Percentiles rank a stretch among this genome's conserved stretches.
Conservation (phyloP, 2,113 vertebrate genomes). For the Tympanuchus pallidicinctus region DNA sequence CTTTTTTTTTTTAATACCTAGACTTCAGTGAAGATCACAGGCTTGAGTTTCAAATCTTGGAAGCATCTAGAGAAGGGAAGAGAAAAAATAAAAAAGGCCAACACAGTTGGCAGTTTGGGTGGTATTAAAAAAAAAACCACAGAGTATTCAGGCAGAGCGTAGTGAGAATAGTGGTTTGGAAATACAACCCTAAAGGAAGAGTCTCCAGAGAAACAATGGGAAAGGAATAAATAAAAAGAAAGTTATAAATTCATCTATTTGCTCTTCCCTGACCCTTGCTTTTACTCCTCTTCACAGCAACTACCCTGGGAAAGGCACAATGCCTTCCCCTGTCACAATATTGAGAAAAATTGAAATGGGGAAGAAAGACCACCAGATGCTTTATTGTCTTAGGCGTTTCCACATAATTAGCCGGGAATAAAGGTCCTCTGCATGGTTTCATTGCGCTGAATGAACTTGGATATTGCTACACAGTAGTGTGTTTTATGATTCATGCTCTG, state of each 20-base stretch:
- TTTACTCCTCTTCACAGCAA: slow-evolving; percentile 85
- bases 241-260: slow-evolving; percentile 99
- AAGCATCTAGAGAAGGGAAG: background rate
- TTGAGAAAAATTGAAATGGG: slow-evolving; percentile 92
- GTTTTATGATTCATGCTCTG: slow-evolving; percentile 90
- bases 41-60: slow-evolving; percentile 42
- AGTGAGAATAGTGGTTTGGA: slow-evolving; percentile 87
- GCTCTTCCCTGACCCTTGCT: slow-evolving; percentile 95
- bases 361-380: slow-evolving; percentile 98
- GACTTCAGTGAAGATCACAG: slow-evolving; percentile 1
- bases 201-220: slow-evolving; percentile 85
- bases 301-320: slow-evolving; percentile 90
- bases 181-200: slow-evolving; percentile 82
- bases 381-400: slow-evolving; percentile 99
- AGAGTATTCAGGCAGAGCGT: slow-evolving; percentile 78
- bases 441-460: slow-evolving; percentile 97
- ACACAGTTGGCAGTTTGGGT: slow-evolving; percentile 84
- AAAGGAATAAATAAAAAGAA: slow-evolving; percentile 89
- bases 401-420: slow-evolving; percentile 99
- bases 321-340: slow-evolving; percentile 96
- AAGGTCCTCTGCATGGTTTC: slow-evolving; percentile 91
- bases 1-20: background rate
- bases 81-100: background rate
- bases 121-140: slow-evolving; percentile 75
- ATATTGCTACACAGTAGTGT: slow-evolving; percentile 91